Evolutionary conservation across 2,797 vertebrate species (phyloP).

Genomic region (Aldrovandia affinis): DNA sequence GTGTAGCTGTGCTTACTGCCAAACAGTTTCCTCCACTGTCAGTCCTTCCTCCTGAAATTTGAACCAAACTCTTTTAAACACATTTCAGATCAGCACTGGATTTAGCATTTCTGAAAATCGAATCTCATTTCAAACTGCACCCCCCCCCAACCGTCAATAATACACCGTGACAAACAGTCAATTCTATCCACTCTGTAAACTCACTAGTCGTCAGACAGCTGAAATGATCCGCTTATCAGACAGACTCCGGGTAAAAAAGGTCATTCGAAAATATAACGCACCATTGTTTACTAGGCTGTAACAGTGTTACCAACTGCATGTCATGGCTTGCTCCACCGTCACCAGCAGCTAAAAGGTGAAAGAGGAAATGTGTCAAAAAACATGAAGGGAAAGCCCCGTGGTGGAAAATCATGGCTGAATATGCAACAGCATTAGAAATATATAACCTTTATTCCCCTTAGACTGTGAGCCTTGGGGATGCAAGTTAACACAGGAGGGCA

Average conservation of each 20-base stretch:
- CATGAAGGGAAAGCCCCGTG: not conserved
- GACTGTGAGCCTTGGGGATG: not conserved
- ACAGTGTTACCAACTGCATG: not conserved
- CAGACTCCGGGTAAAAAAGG: not conserved
- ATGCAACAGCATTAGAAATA: not conserved
- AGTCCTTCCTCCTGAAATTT: not conserved
- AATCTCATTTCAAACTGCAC: not conserved
- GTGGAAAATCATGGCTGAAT: not conserved
- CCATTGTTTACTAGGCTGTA: not conserved
- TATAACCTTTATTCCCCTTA: not conserved
- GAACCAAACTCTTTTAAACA: not conserved
- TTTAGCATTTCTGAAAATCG: not conserved
- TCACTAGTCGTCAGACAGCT: not conserved
- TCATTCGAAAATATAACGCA: not conserved
- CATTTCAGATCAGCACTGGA: not conserved
- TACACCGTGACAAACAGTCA: no score
- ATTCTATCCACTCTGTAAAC: not conserved
- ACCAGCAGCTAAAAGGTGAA: not conserved
- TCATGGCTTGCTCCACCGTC: not conserved
- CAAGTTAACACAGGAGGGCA: conserved; percentile 13
- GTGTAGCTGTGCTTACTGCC: no score
- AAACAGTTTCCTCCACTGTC: not conserved
- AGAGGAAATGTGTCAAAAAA: not conserved
- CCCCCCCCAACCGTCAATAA: no score
- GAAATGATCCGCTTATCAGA: not conserved